Evolutionary conservation across 2,113 vertebrate species (phyloP).

Genomic region (Murina feae): DNA sequence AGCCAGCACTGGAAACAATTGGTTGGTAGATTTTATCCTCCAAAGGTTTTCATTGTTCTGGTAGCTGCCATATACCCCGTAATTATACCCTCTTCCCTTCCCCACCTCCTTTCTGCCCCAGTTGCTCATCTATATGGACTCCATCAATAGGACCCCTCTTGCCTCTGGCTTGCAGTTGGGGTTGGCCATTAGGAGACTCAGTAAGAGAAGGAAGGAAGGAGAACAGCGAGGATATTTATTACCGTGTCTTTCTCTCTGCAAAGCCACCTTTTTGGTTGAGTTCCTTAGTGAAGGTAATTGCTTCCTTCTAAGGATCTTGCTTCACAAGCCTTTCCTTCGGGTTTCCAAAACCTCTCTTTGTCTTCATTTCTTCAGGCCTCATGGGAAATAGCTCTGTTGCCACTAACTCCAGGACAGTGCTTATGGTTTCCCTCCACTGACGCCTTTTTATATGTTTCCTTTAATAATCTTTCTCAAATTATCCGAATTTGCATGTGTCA

Average conservation of each 20-base stretch:
- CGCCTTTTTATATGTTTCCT: not conserved
- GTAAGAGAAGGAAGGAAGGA: not conserved
- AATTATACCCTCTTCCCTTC: not conserved
- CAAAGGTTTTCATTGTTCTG: not conserved
- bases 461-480: not conserved
- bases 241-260: not conserved
- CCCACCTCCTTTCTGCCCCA: not conserved
- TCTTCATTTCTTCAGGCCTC: not conserved
- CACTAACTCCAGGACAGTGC: not conserved
- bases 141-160: not conserved
- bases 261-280: not conserved
- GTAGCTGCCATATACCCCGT: not conserved
- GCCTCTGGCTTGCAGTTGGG: not conserved
- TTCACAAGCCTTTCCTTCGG: not conserved
- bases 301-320: not conserved
- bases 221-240: not conserved
- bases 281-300: not conserved
- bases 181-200: not conserved
- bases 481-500: not conserved
- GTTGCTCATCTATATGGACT: not conserved
- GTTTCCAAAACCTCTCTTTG: not conserved
- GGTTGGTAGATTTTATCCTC: not conserved
- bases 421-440: not conserved
- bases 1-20: not conserved
- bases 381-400: not conserved